These are phyloP conservation scores for Molossus alvarezi DNA, from an alignment of 2,797 vertebrate species.

Conservation along the genomic window DNA sequence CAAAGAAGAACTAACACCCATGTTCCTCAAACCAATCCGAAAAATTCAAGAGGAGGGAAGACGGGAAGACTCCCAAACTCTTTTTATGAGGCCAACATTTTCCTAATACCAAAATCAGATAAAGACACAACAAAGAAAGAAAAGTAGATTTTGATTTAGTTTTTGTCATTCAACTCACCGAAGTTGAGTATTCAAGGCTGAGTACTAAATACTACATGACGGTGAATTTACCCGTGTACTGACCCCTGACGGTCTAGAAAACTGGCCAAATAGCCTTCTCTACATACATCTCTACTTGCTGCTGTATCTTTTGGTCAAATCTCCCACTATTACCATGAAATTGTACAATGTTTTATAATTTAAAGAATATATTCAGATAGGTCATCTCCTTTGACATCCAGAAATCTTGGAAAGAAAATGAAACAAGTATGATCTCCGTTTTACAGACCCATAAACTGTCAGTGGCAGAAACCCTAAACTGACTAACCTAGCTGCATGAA, in stretches of 20 bases:
- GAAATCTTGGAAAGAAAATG: background rate
- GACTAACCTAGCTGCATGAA: background rate
- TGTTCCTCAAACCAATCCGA: no score
- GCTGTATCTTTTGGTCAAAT: background rate
- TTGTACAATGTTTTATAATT: conserved; percentile 17
- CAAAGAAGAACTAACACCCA: no score
- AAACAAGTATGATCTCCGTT: background rate
- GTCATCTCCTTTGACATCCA: background rate
- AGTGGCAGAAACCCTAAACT: background rate
- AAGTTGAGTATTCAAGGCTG: background rate
- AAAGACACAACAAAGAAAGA: background rate
- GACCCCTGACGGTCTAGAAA: background rate
- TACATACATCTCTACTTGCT: background rate
- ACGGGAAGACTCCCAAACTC: no score
- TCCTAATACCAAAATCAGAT: no score
- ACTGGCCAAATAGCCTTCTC: background rate
- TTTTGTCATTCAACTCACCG: background rate
- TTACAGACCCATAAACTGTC: background rate
- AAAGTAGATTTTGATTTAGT: background rate
- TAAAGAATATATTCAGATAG: background rate
- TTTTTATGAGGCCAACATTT: no score
- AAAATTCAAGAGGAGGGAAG: no score
- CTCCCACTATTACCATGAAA: background rate
- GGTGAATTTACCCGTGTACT: background rate
- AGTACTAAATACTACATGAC: background rate